phyloP scores from a whole-genome alignment of 2,888 invertebrate species.

The Hyposoter dolosus region DNA sequence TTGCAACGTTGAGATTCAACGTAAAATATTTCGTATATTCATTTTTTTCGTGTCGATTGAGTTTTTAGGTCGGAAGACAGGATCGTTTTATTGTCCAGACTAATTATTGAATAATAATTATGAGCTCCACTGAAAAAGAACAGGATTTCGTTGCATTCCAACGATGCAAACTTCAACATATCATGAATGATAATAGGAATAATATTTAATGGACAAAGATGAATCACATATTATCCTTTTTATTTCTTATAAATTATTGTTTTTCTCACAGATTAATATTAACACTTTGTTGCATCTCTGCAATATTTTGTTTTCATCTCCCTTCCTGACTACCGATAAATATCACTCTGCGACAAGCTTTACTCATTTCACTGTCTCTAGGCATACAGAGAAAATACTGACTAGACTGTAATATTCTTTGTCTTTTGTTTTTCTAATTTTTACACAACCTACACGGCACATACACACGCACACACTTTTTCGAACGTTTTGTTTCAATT shows the following conservation, averaged over 20 bases:
- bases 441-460: constrained; percentile 63
- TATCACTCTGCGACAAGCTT: constrained; percentile 64
- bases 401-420: constrained; percentile 65
- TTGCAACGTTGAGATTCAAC: no score
- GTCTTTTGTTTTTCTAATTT: constrained; percentile 58
- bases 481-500: constrained; percentile 3
- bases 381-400: constrained; percentile 63
- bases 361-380: constrained; percentile 54
- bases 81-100: no score
- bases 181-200: not conserved
- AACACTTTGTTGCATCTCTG: constrained; percentile 62
- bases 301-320: constrained; percentile 3
- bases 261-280: constrained; percentile 66
- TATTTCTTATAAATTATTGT: constrained; percentile 80
- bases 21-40: no score
- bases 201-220: not conserved
- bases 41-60: no score
- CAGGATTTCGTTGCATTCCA: no score
- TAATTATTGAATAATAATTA: no score
- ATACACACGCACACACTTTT: constrained; percentile 20
- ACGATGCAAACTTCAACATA: no score
- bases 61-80: no score
- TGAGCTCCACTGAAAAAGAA: no score
- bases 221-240: constrained; percentile 67
- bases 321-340: constrained; percentile 40